Percentiles rank a stretch among this genome's conserved stretches.
Evolutionary conservation across 2,888 invertebrate genomes (phyloP).

Genomic region (Julus scanicus): DNA sequence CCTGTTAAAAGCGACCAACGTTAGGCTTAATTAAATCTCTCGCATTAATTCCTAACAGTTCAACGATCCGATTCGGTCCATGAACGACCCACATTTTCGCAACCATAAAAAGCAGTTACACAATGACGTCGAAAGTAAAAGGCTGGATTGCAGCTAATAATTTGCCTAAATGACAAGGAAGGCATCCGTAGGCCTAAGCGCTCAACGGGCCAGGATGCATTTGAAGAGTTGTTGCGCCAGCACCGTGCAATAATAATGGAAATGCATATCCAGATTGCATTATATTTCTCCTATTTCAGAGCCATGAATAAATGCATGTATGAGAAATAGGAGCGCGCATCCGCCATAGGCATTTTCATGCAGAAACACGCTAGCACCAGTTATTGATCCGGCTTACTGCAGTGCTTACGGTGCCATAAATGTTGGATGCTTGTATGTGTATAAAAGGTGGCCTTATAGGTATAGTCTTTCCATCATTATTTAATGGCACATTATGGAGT

Average conservation of each 20-base stretch:
- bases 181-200: background rate
- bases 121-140: background rate
- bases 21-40: background rate
- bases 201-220: background rate
- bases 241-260: slow-evolving; percentile 43
- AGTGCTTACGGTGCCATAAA: slow-evolving; percentile 47
- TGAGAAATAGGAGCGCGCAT: slow-evolving; percentile 40
- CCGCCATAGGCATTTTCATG: slow-evolving; percentile 40
- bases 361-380: slow-evolving; percentile 23
- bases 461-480: slow-evolving; percentile 43
- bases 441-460: slow-evolving; percentile 43
- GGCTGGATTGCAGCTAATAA: background rate
- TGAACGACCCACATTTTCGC: slow-evolving; percentile 6
- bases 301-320: slow-evolving; percentile 36
- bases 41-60: slow-evolving; percentile 22
- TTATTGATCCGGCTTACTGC: slow-evolving; percentile 47
- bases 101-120: background rate
- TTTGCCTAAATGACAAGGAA: background rate
- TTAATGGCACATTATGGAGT: slow-evolving; percentile 43
- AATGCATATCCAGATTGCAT: slow-evolving; percentile 45
- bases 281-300: slow-evolving; percentile 31
- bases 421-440: slow-evolving; percentile 24
- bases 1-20: background rate
- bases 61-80: slow-evolving; percentile 37
- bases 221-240: slow-evolving; percentile 38